Conservation (phyloP, 2,888 invertebrate species). For the Epistrophe grossulariae region DNA sequence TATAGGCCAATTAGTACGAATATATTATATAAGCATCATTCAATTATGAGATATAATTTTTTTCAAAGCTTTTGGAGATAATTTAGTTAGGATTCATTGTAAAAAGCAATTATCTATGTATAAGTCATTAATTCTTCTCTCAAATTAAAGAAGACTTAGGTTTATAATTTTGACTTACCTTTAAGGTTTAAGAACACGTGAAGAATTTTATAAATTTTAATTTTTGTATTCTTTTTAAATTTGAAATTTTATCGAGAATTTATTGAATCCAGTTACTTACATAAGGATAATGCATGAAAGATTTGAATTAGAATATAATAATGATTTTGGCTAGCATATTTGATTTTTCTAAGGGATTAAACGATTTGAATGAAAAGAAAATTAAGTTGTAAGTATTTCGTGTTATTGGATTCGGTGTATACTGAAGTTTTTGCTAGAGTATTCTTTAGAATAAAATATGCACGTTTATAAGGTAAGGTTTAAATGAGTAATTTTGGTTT, state of each 20-base stretch:
- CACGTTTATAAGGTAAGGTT: too few species aligned
- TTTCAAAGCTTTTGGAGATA: slow-evolving; percentile 32
- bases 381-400: slow-evolving; percentile 28
- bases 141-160: slow-evolving; percentile 4
- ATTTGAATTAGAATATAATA: slow-evolving; percentile 52
- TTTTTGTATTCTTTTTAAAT: background rate
- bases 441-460: too few species aligned
- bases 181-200: background rate
- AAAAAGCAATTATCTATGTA: slow-evolving; percentile 23
- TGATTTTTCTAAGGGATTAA: slow-evolving; percentile 15
- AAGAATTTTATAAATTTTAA: background rate
- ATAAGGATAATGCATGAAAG: slow-evolving; percentile 67
- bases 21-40: background rate
- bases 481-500: too few species aligned
- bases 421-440: too few species aligned
- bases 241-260: slow-evolving; percentile 23
- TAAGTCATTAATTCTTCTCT: background rate
- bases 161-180: slow-evolving; percentile 56
- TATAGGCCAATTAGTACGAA: slow-evolving; percentile 11
- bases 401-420: slow-evolving; percentile 22
- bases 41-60: background rate
- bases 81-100: slow-evolving; percentile 34
- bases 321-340: slow-evolving; percentile 11
- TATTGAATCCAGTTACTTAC: slow-evolving; percentile 67
- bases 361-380: slow-evolving; percentile 27